Base-by-base conservation (phyloP, 2,797 vertebrate species). In the Tragelaphus eurycerus region DNA sequence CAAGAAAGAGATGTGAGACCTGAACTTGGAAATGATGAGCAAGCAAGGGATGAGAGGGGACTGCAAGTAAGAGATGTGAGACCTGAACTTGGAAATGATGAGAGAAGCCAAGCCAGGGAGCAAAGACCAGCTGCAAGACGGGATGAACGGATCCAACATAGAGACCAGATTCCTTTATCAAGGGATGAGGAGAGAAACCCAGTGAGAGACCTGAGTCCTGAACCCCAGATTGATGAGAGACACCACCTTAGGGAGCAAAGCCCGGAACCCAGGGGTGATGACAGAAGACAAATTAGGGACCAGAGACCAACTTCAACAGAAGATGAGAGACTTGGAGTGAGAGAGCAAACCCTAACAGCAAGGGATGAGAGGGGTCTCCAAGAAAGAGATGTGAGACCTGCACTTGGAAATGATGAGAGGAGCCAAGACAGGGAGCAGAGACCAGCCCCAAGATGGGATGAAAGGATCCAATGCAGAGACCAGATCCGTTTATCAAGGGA, bases 211-310 rank as follows among this genome's bases (percentile, higher is more conserved):
- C 7, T 62, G n/a, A 90, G 27, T 6, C 48, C 46, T 50, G 71
- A 86, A 55, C 0, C n/a, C 14, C 55, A 23, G 1, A 29, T 21
- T 48, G 74, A 55, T 48, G 43, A 14, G 16, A 27, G 34, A 48
- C 29, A 48, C 4, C 16, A 0, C 2, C 7, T n/a, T n/a, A 10
- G 31, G 62, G 16, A 64, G 16, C 62, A 64, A n/a, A 19, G 7
- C 19, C 31, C 2, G 2, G 31, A n/a, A 2, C 31, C 7, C 62
- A n/a, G 31, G 62, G 2, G 2, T 4, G 16, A 34, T 19, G 62
- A 64, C 16, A 64, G 62, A n/a, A 4, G 8, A 19, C 62, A 10
- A 34, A 34, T n/a, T 9, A 0, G 31, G 2, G 62, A 34, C 31
- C 62, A 34, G 62, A n/a, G 62, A 10, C 4, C 16, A 67, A 0